Conservation (phyloP, 2,797 vertebrate species). For the Cossypha polioptera region DNA sequence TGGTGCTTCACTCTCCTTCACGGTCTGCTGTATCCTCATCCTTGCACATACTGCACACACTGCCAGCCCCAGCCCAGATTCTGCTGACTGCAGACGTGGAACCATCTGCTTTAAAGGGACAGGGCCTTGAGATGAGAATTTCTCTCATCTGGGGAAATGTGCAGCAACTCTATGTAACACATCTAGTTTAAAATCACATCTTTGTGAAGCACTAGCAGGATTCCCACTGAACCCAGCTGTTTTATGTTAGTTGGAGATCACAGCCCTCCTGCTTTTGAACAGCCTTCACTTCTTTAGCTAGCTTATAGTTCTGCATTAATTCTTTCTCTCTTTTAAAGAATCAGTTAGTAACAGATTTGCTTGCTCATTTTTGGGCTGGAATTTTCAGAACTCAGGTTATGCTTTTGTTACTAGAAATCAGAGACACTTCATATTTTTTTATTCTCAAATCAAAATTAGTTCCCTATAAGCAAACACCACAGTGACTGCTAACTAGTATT, state of each 20-base stretch:
- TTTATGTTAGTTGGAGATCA: not conserved
- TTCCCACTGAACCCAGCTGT: not conserved
- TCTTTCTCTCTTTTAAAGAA: not conserved
- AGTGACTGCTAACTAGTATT: not conserved
- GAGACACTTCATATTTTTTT: not conserved
- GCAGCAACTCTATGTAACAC: not conserved
- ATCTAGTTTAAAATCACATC: not conserved
- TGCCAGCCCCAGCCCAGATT: not conserved
- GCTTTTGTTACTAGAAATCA: not conserved
- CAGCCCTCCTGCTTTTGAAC: not conserved
- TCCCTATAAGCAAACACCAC: not conserved
- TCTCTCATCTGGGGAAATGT: fast-evolving
- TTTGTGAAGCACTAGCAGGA: not conserved
- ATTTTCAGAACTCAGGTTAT: not conserved
- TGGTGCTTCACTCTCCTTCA: not conserved
- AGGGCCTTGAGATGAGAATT: fast-evolving
- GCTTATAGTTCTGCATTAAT: not conserved
- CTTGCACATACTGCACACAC: not conserved
- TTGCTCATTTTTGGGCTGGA: not conserved
- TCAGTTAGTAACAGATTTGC: not conserved
- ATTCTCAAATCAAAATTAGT: not conserved
- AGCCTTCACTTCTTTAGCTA: not conserved
- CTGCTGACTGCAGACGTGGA: not conserved
- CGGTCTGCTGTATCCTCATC: fast-evolving
- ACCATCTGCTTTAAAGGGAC: not conserved